Evolutionary conservation across 1,140 invertebrate genomes (phyloP).

Genomic region (Dendrolimus punctatus): DNA sequence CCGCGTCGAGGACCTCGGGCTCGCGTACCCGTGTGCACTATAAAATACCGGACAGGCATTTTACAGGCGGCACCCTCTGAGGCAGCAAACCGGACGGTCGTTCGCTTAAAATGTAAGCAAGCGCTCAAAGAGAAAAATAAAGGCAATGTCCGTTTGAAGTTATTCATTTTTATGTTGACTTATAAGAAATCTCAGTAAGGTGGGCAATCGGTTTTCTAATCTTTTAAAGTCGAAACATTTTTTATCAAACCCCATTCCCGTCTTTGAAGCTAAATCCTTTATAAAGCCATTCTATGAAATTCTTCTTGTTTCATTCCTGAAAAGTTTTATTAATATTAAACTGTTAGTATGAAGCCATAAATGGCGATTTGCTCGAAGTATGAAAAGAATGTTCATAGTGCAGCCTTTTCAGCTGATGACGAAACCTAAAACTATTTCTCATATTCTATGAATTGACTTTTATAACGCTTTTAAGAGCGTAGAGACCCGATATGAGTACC

Average conservation of each 20-base stretch:
- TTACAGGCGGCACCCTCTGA: too few species aligned
- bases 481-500: background rate
- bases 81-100: too few species aligned
- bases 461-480: background rate
- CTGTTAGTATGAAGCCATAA: conserved; percentile 11
- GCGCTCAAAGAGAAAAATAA: conserved; percentile 12
- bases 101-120: conserved; percentile 7
- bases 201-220: conserved; percentile 9
- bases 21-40: too few species aligned
- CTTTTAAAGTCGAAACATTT: conserved; percentile 8
- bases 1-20: too few species aligned
- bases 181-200: conserved; percentile 10
- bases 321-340: conserved; percentile 13
- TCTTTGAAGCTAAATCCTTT: conserved; percentile 5
- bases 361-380: conserved; percentile 4
- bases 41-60: too few species aligned
- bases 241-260: conserved; percentile 1
- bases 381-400: conserved; percentile 14
- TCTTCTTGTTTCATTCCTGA: conserved; percentile 1
- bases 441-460: background rate
- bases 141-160: conserved; percentile 14
- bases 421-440: conserved; percentile 2
- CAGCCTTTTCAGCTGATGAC: conserved; percentile 5
- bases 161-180: conserved; percentile 12
- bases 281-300: background rate